phyloP scores from a whole-genome alignment of 2,888 invertebrate genomes.

The Brachypalpus laphriformis region DNA sequence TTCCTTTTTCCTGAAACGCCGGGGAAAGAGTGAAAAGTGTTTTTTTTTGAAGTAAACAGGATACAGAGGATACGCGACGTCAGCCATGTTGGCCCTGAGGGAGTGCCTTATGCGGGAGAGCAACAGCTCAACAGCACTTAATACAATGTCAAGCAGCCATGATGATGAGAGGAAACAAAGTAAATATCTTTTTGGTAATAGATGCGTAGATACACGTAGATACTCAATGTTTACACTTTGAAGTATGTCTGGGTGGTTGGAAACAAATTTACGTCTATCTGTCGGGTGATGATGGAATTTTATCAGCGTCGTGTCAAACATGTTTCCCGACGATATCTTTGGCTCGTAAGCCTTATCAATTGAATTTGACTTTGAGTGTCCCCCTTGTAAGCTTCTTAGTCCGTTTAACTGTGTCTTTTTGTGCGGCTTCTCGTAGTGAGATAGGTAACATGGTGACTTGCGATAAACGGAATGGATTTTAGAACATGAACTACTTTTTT shows the following conservation, averaged over 20 bases:
- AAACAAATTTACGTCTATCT: constrained; percentile 16
- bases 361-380: constrained; percentile 40
- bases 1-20: constrained; percentile 3
- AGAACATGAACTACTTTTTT: constrained; percentile 48
- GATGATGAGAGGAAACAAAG: constrained; percentile 64
- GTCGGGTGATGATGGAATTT: constrained; percentile 37
- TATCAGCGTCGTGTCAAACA: constrained; percentile 50
- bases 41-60: not conserved
- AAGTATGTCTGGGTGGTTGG: constrained; percentile 27
- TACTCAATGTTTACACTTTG: constrained; percentile 44
- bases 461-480: constrained; percentile 23
- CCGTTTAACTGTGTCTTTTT: not conserved
- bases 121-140: constrained; percentile 31
- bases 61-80: constrained; percentile 47
- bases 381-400: not conserved
- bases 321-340: too few species aligned
- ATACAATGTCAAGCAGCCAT: constrained; percentile 33
- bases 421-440: constrained; percentile 43
- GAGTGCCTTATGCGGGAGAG: constrained; percentile 67
- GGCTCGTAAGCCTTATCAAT: constrained; percentile 14
- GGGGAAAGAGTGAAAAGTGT: constrained; percentile 14
- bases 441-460: too few species aligned
- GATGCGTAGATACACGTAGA: constrained; percentile 15
- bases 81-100: constrained; percentile 58
- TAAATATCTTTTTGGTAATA: constrained; percentile 39